Evolutionary conservation across 2,113 vertebrate species (phyloP).

Genomic region (Vulpes ferrilata): DNA sequence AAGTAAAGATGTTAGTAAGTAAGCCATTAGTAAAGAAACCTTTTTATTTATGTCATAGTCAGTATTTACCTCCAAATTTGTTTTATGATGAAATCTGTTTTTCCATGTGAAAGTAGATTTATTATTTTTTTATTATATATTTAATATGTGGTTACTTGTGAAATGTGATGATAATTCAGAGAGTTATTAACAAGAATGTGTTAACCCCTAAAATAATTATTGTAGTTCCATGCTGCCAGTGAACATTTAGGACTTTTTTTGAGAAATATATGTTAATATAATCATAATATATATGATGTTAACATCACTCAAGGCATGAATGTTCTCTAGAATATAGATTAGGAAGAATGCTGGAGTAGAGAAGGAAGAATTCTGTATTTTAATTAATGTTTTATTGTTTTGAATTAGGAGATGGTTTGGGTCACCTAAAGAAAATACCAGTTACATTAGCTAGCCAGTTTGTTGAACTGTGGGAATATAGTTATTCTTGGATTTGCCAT

Average conservation of each 20-base stretch:
- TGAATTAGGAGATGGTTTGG: constrained; percentile 2
- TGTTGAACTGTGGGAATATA: constrained; percentile 3
- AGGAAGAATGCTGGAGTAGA: not conserved
- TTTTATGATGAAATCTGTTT: constrained; percentile 8
- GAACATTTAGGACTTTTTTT: constrained; percentile 20
- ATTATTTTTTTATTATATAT: not conserved
- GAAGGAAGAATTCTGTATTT: not conserved
- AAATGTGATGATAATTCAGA: constrained; percentile 33
- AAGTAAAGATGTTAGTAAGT: not conserved
- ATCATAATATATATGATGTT: not conserved
- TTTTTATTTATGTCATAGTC: constrained; percentile 15
- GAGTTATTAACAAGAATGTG: constrained; percentile 17
- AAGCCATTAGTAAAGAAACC: constrained; percentile 19
- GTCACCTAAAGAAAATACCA: not conserved
- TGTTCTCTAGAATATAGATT: not conserved
- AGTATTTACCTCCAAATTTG: constrained; percentile 18
- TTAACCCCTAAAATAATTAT: constrained; percentile 8
- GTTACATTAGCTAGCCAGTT: not conserved
- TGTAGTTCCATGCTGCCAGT: not conserved
- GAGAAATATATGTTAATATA: not conserved
- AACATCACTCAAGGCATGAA: not conserved
- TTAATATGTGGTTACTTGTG: not conserved
- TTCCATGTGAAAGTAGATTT: constrained; percentile 5
- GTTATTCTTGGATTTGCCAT: not conserved
- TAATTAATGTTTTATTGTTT: constrained; percentile 35